Evolutionary conservation across 2,113 vertebrate genomes (phyloP), one percentile per base, ranked within the genome.

Genomic region (Puntigrus tetrazona): DNA sequence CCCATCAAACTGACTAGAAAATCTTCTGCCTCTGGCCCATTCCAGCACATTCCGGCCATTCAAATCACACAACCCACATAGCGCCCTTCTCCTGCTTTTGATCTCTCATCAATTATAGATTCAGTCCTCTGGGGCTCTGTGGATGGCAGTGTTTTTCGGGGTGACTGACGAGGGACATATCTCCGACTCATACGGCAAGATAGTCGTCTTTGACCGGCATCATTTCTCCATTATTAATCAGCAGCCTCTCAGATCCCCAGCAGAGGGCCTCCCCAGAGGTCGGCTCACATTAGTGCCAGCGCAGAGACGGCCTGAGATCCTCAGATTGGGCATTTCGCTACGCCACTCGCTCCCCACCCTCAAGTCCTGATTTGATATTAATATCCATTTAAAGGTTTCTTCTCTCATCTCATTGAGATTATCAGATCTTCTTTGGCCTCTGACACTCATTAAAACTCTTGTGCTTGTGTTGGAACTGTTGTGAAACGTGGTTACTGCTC

Each of bases 261-360:
- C 84, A 84, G 91, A 89, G 87, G 85, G 79, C 79, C 82, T n/a
- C n/a, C 20, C 88, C 89, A 86, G 89, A 93, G 94, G 94, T 95
- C 94, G 94, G 87, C 90, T 87, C 90, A 92, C 90, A 93, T 94
- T 93, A 94, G 93, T 92, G 93, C 84, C 84, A 88, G 84, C 83
- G 70, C 85, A 69, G 85, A 84, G 78, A 81, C 76, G 67, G 86
- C 86, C 86, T 38, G 88, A 61, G 74, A 47, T 82, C 91, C 89
- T 90, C 88, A 93, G 91, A 94, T 95, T 94, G 92, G 92, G 93
- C 93, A 95, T 95, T 95, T 95, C 93, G 90, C 92, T 89, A 94
- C 92, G 74, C 90, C 94, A 94, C 91, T 88, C 91, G 94, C 91
- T 88, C 91, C 90, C 89, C 84, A 82, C 89, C 90, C 92, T 91